Conservation (phyloP, 2,888 invertebrate species). For the Drosophila dives region DNA sequence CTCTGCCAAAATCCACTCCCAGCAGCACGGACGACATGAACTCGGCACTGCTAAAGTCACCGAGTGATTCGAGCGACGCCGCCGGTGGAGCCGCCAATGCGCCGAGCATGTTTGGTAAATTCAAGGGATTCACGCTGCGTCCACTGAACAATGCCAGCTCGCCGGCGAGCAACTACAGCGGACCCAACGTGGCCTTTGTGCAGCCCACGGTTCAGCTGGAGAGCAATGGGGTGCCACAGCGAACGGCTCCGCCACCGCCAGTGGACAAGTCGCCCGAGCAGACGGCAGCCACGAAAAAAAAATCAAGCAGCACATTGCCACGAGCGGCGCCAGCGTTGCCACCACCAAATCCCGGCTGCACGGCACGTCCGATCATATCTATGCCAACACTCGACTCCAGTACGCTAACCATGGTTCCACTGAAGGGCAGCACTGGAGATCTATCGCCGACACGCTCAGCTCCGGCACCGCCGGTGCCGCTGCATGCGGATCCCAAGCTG, state of each 20-base stretch:
- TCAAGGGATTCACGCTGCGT: slow-evolving; percentile 92
- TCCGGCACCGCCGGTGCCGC: slow-evolving; percentile 86
- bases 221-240: slow-evolving; percentile 83
- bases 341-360: slow-evolving; percentile 87
- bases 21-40: slow-evolving; percentile 90
- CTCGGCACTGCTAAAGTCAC: slow-evolving; percentile 88
- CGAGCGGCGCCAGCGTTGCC: slow-evolving; percentile 87
- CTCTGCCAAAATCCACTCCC: slow-evolving; percentile 86
- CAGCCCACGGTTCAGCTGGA: slow-evolving; percentile 83
- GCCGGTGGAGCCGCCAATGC: slow-evolving; percentile 81
- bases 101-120: slow-evolving; percentile 92
- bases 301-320: slow-evolving; percentile 59
- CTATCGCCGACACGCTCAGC: slow-evolving; percentile 87
- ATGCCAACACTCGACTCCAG: slow-evolving; percentile 93
- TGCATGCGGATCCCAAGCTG: slow-evolving; percentile 82
- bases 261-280: slow-evolving; percentile 83
- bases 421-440: slow-evolving; percentile 61
- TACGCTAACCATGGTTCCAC: slow-evolving; percentile 85
- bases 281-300: slow-evolving; percentile 51
- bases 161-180: slow-evolving; percentile 78
- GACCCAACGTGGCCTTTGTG: slow-evolving; percentile 86
- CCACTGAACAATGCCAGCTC: slow-evolving; percentile 82
- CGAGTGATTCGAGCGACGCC: slow-evolving; percentile 86
- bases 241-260: slow-evolving; percentile 88
- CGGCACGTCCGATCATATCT: slow-evolving; percentile 91